phyloP scores from a whole-genome alignment of 2,113 vertebrate genomes.

The Riparia riparia region DNA sequence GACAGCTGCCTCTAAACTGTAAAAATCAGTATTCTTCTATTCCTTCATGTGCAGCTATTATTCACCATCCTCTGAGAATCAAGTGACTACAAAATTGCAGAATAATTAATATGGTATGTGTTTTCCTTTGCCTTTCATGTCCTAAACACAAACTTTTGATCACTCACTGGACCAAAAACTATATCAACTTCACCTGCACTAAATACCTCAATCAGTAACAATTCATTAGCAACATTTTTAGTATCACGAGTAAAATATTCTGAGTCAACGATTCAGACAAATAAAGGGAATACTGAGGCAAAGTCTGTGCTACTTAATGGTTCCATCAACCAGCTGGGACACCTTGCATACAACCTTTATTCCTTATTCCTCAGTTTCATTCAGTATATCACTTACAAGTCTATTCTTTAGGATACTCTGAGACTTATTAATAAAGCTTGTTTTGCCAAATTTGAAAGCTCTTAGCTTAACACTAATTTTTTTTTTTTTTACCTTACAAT shows the following conservation, averaged over 20 bases:
- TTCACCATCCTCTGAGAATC: neutral
- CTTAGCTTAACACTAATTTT: neutral
- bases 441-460: neutral
- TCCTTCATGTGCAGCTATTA: neutral
- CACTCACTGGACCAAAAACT: neutral
- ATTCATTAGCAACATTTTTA: neutral
- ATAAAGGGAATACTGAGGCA: neutral
- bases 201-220: neutral
- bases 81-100: neutral
- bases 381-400: neutral
- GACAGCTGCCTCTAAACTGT: neutral
- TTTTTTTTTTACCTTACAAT: neutral
- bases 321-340: neutral
- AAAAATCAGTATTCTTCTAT: neutral
- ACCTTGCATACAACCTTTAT: neutral
- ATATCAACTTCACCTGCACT: neutral
- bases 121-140: neutral
- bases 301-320: neutral
- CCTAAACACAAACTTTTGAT: neutral
- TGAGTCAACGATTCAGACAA: neutral
- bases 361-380: neutral
- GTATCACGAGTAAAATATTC: neutral
- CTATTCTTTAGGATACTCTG: neutral
- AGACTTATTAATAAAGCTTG: neutral
- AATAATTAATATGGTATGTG: neutral